Conservation (phyloP, 1,140 invertebrate genomes). For the Dendrolimus kikuchii region DNA sequence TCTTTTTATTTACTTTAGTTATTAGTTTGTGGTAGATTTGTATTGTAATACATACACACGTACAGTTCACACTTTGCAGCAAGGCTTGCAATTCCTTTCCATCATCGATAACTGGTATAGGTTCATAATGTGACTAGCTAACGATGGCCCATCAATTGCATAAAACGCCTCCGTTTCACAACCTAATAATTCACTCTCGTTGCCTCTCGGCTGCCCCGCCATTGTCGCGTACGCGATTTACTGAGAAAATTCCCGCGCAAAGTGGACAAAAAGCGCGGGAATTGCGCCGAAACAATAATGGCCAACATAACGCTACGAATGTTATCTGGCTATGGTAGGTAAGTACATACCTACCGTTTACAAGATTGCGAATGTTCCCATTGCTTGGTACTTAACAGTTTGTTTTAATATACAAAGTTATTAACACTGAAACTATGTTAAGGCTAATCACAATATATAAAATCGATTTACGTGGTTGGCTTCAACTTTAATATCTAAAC, state of each 20-base stretch:
- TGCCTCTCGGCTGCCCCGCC: constrained; percentile 34
- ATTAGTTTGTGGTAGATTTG: not conserved
- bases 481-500: too few relatives aligned
- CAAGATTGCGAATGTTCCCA: constrained; percentile 57
- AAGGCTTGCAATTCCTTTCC: too few relatives aligned
- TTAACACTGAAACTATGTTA: too few relatives aligned
- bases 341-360: constrained; percentile 32
- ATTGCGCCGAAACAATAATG: constrained; percentile 54
- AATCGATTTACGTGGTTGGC: too few relatives aligned
- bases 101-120: constrained; percentile 4
- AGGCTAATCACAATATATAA: too few relatives aligned
- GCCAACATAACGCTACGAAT: constrained; percentile 65
- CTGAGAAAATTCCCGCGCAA: constrained; percentile 70
- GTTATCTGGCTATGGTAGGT: constrained; percentile 44
- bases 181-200: constrained; percentile 59
- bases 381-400: constrained; percentile 28
- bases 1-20: too few relatives aligned
- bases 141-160: constrained; percentile 64
- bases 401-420: too few relatives aligned
- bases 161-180: constrained; percentile 55
- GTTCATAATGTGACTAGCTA: constrained; percentile 34
- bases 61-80: too few relatives aligned
- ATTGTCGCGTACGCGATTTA: constrained; percentile 63
- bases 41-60: too few relatives aligned
- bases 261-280: constrained; percentile 66